These are phyloP conservation scores for Cheilosia urbana DNA, from an alignment of 2,888 invertebrate species.

Conservation along the genomic window DNA sequence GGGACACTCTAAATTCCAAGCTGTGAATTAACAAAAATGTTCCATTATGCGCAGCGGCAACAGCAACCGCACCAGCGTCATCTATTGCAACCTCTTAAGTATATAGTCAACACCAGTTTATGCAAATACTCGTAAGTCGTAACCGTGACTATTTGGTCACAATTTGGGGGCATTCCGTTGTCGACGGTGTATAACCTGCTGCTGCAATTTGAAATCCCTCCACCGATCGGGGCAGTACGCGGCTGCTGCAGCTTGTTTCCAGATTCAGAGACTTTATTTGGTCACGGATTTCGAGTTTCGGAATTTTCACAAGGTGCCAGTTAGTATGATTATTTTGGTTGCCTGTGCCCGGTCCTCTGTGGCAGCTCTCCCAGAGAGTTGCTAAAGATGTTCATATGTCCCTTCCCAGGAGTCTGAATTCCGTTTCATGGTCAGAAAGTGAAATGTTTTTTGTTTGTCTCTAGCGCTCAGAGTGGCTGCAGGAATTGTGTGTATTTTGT, in stretches of 20 bases:
- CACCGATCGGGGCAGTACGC: slow-evolving; percentile 27
- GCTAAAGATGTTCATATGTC: slow-evolving; percentile 39
- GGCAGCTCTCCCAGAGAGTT: slow-evolving; percentile 30
- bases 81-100: slow-evolving; percentile 44
- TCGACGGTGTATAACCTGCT: slow-evolving; percentile 55
- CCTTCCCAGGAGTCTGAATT: slow-evolving; percentile 50
- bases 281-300: slow-evolving; percentile 75
- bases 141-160: slow-evolving; percentile 73
- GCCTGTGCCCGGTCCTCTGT: slow-evolving; percentile 12
- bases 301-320: slow-evolving; percentile 76
- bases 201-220: slow-evolving; percentile 57
- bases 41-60: slow-evolving; percentile 62
- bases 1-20: slow-evolving; percentile 71
- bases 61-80: slow-evolving; percentile 17
- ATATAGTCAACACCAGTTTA: slow-evolving; percentile 70
- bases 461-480: slow-evolving; percentile 46
- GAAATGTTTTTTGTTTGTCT: slow-evolving; percentile 71
- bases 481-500: slow-evolving; percentile 65
- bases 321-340: slow-evolving; percentile 73
- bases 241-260: slow-evolving; percentile 38
- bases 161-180: slow-evolving; percentile 71
- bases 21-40: slow-evolving; percentile 71
- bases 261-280: slow-evolving; percentile 72
- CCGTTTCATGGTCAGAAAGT: slow-evolving; percentile 73
- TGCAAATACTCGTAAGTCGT: slow-evolving; percentile 51